Evolutionary conservation across 2,888 invertebrate genomes (phyloP).

Genomic region (Criorhina ranunculi): DNA sequence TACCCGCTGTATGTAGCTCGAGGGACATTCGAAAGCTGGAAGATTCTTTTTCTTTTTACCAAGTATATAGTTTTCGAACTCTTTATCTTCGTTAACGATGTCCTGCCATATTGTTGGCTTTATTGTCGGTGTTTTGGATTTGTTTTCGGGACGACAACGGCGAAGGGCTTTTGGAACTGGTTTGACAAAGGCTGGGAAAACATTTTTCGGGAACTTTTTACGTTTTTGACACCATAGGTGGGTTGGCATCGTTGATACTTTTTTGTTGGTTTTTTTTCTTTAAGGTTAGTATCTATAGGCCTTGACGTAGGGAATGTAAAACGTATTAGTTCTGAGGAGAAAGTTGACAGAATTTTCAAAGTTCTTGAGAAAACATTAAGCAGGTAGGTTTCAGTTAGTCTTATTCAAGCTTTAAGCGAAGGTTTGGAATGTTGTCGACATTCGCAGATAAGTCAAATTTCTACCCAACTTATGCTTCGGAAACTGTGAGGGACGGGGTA

Average conservation of each 20-base stretch:
- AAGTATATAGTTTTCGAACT: constrained; percentile 12
- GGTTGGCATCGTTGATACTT: too few species aligned
- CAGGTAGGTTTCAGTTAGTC: too few species aligned
- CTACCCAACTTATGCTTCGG: too few species aligned
- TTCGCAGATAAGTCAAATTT: too few species aligned
- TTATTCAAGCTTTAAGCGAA: too few species aligned
- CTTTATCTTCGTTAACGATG: constrained; percentile 31
- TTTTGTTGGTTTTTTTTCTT: too few species aligned
- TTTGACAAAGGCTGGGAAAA: neutral
- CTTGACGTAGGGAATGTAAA: too few species aligned
- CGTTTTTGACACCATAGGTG: neutral
- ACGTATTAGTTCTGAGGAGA: neutral
- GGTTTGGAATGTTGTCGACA: too few species aligned
- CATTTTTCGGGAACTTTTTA: constrained; percentile 1
- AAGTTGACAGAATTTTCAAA: neutral
- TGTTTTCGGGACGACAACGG: neutral
- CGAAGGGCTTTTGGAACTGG: neutral
- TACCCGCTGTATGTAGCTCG: constrained; percentile 5
- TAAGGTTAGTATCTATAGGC: too few species aligned
- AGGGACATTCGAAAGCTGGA: constrained; percentile 29
- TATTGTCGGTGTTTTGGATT: neutral
- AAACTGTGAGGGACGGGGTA: too few species aligned
- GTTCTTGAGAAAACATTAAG: neutral
- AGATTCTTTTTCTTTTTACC: constrained; percentile 6
- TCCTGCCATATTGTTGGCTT: constrained; percentile 51